Conservation (phyloP, 2,888 invertebrate genomes). For the Sipunculus nudus region DNA sequence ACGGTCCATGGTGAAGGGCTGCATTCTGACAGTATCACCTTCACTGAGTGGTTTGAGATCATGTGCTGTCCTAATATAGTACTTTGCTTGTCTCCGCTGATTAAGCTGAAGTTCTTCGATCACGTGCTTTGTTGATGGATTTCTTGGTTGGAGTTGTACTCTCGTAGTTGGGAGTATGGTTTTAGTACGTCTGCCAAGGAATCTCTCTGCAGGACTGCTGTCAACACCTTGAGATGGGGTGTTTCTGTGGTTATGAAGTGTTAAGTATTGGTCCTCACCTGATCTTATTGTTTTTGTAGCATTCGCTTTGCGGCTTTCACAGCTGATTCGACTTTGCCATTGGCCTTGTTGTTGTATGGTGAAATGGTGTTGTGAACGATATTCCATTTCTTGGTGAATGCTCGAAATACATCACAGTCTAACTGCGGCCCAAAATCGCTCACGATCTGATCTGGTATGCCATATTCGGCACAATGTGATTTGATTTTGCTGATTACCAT, state of each 20-base stretch:
- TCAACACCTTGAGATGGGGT: conserved; percentile 8
- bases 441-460: conserved; percentile 7
- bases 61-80: too few relatives aligned
- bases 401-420: neutral
- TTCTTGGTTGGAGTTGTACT: too few relatives aligned
- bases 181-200: neutral
- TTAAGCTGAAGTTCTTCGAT: too few relatives aligned
- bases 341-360: conserved; percentile 6
- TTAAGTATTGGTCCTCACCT: conserved; percentile 1
- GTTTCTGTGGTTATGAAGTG: conserved; percentile 3
- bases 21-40: too few relatives aligned
- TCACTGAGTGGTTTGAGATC: too few relatives aligned
- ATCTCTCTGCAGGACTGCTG: conserved; percentile 4
- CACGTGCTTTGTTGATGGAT: too few relatives aligned
- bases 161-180: conserved; percentile 10
- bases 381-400: conserved; percentile 2
- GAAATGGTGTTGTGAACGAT: neutral
- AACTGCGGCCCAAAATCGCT: conserved; percentile 4
- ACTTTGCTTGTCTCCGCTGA: too few relatives aligned
- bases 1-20: too few relatives aligned
- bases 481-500: neutral
- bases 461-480: conserved; percentile 2
- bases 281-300: neutral
- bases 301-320: conserved; percentile 9
- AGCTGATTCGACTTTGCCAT: conserved; percentile 12